Base-by-base conservation (phyloP, 2,888 invertebrate genomes). In the Marasmarcha lunaedactyla region DNA sequence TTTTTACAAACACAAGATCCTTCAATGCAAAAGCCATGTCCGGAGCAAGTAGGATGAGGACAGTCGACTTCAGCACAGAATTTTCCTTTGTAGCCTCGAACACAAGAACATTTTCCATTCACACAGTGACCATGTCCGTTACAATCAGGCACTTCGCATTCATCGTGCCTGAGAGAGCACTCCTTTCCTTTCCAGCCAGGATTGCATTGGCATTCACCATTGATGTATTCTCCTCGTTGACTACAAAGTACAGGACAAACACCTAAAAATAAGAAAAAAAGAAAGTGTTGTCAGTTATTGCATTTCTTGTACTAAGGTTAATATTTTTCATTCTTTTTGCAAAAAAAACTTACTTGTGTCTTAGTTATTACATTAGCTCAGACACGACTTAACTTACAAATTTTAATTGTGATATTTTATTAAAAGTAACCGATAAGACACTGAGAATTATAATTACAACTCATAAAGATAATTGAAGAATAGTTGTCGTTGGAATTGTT, bases 121-220 rank as follows among this genome's bases (percentile, higher is more conserved):
- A 93, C 90, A 74, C 98, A 99, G 64, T 94, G 94, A 0, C 98
- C 99, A 62, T 97, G 95, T 5, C 96, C 96, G 64, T 94, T 95
- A 78, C 98, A 98, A 69, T 97, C 96, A 15, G 94, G 89, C 59
- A 97, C 93, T 83, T 97, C 96, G 74, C 98, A 99, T 81, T 98
- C 97, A 63, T 96, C 94, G 71, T 95, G 95, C 33, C 95, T 88
- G 51, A 98, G 83, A 35, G 95, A 94, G 71, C 99, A 99, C 72
- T 99, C 98, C 60, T 93, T 93, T 51, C 98, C 98, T 76, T 97
- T 98, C 97, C 97, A 99, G 36, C 97, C 97, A 2, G 95, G 93
- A 74, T 97, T 96, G 72, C 98, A 99, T 60, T 95, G 93, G 67
- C 98, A 99, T 71, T 94, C 93, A 33, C 98, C 98, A 60, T 95